These are phyloP conservation scores for Chaenogobius annularis DNA, from an alignment of 2,113 vertebrate species.

Conservation along the genomic window DNA sequence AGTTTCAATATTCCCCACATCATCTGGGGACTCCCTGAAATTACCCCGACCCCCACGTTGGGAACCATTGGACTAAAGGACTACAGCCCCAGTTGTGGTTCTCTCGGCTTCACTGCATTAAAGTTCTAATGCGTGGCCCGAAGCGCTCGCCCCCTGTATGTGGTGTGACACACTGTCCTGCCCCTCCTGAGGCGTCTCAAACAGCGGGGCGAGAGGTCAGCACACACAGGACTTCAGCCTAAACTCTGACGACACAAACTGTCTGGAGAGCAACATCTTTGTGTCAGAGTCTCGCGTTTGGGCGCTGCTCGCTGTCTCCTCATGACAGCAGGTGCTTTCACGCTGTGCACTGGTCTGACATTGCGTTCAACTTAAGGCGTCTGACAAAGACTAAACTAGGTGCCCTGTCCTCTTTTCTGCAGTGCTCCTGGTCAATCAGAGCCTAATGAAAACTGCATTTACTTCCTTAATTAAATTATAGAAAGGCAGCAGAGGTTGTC, in stretches of 20 bases:
- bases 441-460: slow-evolving; percentile 55
- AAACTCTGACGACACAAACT: slow-evolving; percentile 61
- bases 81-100: slow-evolving; percentile 12
- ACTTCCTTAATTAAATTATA: slow-evolving; percentile 61
- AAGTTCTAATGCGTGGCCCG: neutral
- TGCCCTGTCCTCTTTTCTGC: slow-evolving; percentile 2
- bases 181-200: slow-evolving; percentile 30
- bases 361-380: slow-evolving; percentile 23
- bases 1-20: no score
- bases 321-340: slow-evolving; percentile 45
- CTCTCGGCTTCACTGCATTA: neutral
- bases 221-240: slow-evolving; percentile 28
- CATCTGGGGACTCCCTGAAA: no score
- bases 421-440: slow-evolving; percentile 28
- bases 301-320: slow-evolving; percentile 41
- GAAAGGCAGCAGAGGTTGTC: slow-evolving; percentile 28
- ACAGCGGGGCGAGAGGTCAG: slow-evolving; percentile 43
- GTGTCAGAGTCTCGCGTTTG: slow-evolving; percentile 57
- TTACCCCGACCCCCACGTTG: no score
- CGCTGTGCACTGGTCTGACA: slow-evolving; percentile 39
- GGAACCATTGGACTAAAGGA: no score
- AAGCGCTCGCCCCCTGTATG: slow-evolving; percentile 15
- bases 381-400: slow-evolving; percentile 27
- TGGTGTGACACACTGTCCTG: slow-evolving; percentile 31
- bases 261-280: slow-evolving; percentile 53